Evolutionary conservation across 1,140 invertebrate genomes (phyloP), one percentile per base, ranked within the genome.

Genomic region (Rhyzopertha dominica): DNA sequence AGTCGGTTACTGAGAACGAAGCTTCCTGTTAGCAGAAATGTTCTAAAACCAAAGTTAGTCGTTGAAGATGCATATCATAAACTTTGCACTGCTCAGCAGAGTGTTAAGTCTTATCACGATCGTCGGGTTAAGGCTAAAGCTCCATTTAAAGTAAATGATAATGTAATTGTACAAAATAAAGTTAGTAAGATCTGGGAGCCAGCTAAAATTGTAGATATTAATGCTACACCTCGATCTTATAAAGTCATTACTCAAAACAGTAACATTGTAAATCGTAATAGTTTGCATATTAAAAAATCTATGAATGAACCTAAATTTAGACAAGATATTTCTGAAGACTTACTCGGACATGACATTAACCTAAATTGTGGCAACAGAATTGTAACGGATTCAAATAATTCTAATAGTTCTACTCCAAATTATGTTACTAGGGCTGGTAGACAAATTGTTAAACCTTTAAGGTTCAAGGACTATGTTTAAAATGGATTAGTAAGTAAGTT

Each of bases 31-130:
- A 35, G n/a, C 4, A 4, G 18, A 3, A 35, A n/a, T 17, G n/a
- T 4, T 35, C n/a, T 35, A 14, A 4, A 35, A 5, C 32, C 32
- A 18, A 18, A 35, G 20, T n/a, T 35, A 16, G 17, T 35, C n/a
- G 5, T 35, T 18, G 20, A 35, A 10, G 32, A 35, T 14, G 32
- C 20, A 16, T 18, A 5, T 7, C 3, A 14, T 7, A 10, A 12
- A n/a, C 13, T 35, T 16, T 18, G 18, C 5, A 19, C n/a, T n/a
- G 10, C 14, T 12, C 17, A 14, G 17, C 10, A 35, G 14, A 35
- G 20, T n/a, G 20, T 35, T 19, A 35, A 35, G 18, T 14, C 32
- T 3, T 35, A 35, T 35, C 32, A 35, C 20, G 32, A 35, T 35
- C n/a, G 17, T 10, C 12, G 20, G n/a, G 32, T 19, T 4, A 35